phyloP scores from a whole-genome alignment of 1,140 invertebrate species.

The Drosophila pandora region DNA sequence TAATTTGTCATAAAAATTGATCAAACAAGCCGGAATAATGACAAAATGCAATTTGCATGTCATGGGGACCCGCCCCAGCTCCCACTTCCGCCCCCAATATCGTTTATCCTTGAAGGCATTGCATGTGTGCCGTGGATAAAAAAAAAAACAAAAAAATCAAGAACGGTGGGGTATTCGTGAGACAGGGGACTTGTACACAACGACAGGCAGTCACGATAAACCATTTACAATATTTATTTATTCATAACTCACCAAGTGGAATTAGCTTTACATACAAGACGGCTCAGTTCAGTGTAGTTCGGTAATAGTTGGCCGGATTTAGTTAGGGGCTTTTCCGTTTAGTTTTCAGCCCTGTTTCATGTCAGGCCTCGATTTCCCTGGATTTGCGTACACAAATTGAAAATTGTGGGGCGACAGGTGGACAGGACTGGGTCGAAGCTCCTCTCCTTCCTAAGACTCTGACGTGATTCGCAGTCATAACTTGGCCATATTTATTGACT shows the following conservation, averaged over 20 bases:
- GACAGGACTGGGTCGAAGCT: neutral
- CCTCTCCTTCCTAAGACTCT: neutral
- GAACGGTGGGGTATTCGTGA: neutral
- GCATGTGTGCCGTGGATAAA: slow-evolving; percentile 49
- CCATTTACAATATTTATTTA: slow-evolving; percentile 80
- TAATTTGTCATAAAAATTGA: slow-evolving; percentile 83
- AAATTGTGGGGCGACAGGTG: slow-evolving; percentile 59
- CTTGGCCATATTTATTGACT: slow-evolving; percentile 68
- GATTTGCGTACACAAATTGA: slow-evolving; percentile 47
- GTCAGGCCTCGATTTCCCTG: slow-evolving; percentile 67
- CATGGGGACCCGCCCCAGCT: slow-evolving; percentile 31
- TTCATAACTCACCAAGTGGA: slow-evolving; percentile 68
- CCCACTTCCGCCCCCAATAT: neutral
- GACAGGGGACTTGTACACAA: slow-evolving; percentile 32
- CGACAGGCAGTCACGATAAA: slow-evolving; percentile 76
- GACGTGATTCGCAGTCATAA: slow-evolving; percentile 75
- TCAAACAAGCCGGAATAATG: slow-evolving; percentile 73
- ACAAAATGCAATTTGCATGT: slow-evolving; percentile 79
- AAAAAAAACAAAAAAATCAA: neutral
- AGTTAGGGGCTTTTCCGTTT: slow-evolving; percentile 18
- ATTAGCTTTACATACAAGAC: slow-evolving; percentile 53
- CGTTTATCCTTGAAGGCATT: slow-evolving; percentile 71
- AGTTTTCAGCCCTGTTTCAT: slow-evolving; percentile 57
- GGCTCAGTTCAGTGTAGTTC: slow-evolving; percentile 50
- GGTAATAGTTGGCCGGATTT: slow-evolving; percentile 46